Percentiles rank a stretch among this genome's conserved stretches.
phyloP scores from a whole-genome alignment of 1,140 invertebrate genomes.

The Heliconius himera region DNA sequence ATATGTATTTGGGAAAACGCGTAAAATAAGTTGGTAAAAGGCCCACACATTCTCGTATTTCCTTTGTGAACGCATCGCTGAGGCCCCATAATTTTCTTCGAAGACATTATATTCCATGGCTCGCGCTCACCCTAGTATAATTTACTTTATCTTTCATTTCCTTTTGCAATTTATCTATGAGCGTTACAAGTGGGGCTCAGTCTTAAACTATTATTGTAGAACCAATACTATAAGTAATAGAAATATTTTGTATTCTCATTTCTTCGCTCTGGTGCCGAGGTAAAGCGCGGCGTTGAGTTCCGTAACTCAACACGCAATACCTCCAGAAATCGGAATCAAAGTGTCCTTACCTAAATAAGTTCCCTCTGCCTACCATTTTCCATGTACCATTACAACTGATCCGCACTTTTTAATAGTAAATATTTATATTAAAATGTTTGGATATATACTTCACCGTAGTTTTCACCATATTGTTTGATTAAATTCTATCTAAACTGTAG shows the following conservation, averaged over 20 bases:
- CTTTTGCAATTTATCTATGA: constrained; percentile 2
- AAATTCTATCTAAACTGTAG: background rate
- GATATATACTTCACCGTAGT: background rate
- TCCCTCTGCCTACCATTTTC: no score
- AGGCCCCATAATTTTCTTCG: constrained; percentile 62
- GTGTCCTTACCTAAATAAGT: no score
- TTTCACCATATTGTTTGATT: background rate
- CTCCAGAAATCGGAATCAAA: no score
- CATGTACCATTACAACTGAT: no score
- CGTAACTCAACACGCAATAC: no score
- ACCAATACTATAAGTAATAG: background rate
- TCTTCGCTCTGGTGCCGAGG: no score
- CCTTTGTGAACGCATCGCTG: constrained; percentile 53
- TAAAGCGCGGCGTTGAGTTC: no score
- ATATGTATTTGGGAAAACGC: constrained; percentile 52
- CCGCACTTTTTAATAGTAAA: no score
- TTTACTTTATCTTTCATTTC: constrained; percentile 59
- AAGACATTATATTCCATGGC: constrained; percentile 68
- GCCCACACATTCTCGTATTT: constrained; percentile 59
- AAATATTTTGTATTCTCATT: background rate
- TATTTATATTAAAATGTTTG: no score
- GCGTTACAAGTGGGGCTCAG: background rate
- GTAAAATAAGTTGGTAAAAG: constrained; percentile 74
- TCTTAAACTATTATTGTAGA: background rate
- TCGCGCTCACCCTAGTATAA: constrained; percentile 55